phyloP scores from a whole-genome alignment of 2,888 invertebrate species.

The Zele albiditarsus region DNA sequence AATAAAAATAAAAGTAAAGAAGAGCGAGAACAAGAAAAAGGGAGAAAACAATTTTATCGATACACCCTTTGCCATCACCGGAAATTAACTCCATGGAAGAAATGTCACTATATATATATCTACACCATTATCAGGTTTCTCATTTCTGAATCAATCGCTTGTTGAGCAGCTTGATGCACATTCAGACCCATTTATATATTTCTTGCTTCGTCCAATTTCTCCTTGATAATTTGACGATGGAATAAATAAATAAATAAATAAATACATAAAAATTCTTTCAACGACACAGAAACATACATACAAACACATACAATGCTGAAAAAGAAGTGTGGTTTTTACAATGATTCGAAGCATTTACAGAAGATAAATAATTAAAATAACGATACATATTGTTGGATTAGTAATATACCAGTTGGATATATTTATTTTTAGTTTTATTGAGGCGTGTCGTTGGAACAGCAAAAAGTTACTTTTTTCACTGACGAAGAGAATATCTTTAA shows the following conservation, averaged over 20 bases:
- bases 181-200: background rate
- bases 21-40: background rate
- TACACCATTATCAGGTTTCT: constrained; percentile 26
- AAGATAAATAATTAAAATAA: too few species aligned
- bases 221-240: background rate
- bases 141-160: constrained; percentile 35
- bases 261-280: too few species aligned
- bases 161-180: background rate
- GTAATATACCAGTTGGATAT: too few species aligned
- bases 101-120: constrained; percentile 22
- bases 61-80: constrained; percentile 27
- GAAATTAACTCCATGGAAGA: constrained; percentile 37
- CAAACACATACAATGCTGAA: too few species aligned
- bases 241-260: background rate
- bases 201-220: background rate
- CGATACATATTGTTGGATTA: too few species aligned
- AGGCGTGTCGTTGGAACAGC: too few species aligned
- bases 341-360: too few species aligned
- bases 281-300: too few species aligned
- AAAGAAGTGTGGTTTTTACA: too few species aligned
- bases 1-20: background rate
- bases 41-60: constrained; percentile 28
- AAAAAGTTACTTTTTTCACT: too few species aligned
- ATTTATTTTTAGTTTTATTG: too few species aligned
- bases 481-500: too few species aligned